Evolutionary conservation across 2,113 vertebrate genomes (phyloP).

Genomic region (Leuciscus idus): DNA sequence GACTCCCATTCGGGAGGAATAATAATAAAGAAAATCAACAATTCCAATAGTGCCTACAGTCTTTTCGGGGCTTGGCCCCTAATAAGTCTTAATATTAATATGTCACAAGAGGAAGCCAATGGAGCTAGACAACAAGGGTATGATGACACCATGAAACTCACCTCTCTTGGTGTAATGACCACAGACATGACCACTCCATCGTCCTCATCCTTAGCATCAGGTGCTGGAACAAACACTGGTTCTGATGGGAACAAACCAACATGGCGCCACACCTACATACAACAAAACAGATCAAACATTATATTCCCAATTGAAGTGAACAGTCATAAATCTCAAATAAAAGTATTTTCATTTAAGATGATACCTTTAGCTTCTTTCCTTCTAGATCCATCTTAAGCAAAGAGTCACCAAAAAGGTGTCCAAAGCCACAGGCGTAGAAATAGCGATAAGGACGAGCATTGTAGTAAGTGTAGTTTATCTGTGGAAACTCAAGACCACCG

Average conservation of each 20-base stretch:
- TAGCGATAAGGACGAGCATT: constrained; percentile 83
- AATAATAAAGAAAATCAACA: too few species aligned
- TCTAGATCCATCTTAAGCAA: constrained; percentile 88
- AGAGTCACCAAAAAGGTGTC: constrained; percentile 84
- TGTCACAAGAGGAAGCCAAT: too few species aligned
- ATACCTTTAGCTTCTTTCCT: constrained; percentile 87
- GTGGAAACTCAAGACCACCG: constrained; percentile 90
- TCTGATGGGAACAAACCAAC: constrained; percentile 90
- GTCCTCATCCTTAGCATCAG: constrained; percentile 83
- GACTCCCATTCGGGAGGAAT: too few species aligned
- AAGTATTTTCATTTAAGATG: constrained; percentile 14
- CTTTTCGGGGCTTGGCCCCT: too few species aligned
- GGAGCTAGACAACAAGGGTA: too few species aligned
- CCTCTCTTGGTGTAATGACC: constrained; percentile 85
- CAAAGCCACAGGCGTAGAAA: constrained; percentile 89
- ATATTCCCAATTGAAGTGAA: neutral
- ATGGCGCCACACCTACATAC: constrained; percentile 84
- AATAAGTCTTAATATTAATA: too few species aligned
- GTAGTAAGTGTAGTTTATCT: constrained; percentile 85
- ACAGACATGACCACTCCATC: constrained; percentile 89
- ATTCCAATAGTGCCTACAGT: too few species aligned
- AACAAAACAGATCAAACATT: neutral
- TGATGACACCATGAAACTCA: constrained; percentile 54
- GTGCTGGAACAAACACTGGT: constrained; percentile 89
- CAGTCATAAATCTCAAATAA: neutral